phyloP scores from a whole-genome alignment of 2,797 vertebrate genomes.

The Semaprochilodus insignis region DNA sequence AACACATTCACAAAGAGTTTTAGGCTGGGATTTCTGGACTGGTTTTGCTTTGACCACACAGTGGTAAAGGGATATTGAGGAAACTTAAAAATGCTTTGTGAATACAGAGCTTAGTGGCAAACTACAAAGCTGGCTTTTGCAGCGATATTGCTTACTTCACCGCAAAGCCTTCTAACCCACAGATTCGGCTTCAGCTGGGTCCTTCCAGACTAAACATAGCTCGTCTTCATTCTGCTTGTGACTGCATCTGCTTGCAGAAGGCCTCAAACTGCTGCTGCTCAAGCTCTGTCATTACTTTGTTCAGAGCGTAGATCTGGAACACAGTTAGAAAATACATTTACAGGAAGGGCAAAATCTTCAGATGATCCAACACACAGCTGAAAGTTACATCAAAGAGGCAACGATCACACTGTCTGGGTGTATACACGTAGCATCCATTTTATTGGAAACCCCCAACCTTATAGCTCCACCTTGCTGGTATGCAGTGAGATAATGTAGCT shows the following conservation, averaged over 20 bases:
- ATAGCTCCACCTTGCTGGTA: no score
- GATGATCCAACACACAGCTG: not conserved
- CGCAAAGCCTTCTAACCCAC: not conserved
- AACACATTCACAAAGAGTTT: not conserved
- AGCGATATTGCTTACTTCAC: not conserved
- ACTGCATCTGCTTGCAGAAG: slow-evolving; percentile 97
- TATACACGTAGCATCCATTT: no score
- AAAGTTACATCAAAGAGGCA: no score
- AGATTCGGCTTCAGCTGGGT: slow-evolving; percentile 19
- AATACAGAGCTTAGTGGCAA: not conserved
- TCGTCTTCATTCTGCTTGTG: slow-evolving; percentile 80
- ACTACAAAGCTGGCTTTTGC: not conserved
- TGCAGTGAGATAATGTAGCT: no score
- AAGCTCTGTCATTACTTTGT: slow-evolving; percentile 95
- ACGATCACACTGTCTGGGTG: not conserved
- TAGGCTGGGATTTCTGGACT: not conserved
- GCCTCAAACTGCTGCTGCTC: slow-evolving; percentile 97
- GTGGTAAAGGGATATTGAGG: not conserved
- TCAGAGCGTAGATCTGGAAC: slow-evolving; percentile 92
- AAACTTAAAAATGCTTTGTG: not conserved
- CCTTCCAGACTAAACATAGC: not conserved
- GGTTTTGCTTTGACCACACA: not conserved
- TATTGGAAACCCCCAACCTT: no score
- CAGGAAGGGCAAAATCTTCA: not conserved
- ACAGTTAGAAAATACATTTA: not conserved